Conservation (phyloP, 2,113 vertebrate genomes). For the Eolophus roseicapilla region DNA sequence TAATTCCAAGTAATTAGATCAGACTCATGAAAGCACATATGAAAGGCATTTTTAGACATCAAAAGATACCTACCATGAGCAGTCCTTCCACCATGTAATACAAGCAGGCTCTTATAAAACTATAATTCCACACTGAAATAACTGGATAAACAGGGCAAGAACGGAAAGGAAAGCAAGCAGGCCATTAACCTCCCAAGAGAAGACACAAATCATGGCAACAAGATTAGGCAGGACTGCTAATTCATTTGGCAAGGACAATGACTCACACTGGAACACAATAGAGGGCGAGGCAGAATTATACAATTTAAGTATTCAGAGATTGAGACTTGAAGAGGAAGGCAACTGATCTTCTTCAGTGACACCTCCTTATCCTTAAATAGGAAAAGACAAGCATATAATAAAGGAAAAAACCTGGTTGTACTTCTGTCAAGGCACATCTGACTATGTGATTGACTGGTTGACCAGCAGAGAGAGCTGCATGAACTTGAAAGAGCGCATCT, state of each 20-base stretch:
- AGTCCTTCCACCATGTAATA: background rate
- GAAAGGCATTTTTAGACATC: background rate
- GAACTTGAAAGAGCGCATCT: background rate
- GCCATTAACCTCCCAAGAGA: background rate
- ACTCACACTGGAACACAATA: background rate
- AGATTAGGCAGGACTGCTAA: background rate
- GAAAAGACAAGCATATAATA: background rate
- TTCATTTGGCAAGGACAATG: background rate
- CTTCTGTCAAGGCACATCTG: background rate
- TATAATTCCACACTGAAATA: background rate
- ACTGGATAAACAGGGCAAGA: background rate
- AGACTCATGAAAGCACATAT: background rate
- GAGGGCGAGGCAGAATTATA: background rate
- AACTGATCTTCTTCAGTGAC: background rate
- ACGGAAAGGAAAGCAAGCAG: background rate
- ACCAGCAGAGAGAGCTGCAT: slow-evolving; percentile 19
- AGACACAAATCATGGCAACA: background rate
- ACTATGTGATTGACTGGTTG: background rate
- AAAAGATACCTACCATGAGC: background rate
- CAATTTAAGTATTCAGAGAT: background rate
- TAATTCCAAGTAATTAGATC: background rate
- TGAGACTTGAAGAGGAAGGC: background rate
- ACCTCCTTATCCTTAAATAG: background rate
- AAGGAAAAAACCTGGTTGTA: background rate
- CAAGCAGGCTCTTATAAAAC: background rate